A percentile compares a stretch with the other conserved stretches of the same genome.
These are phyloP conservation scores for Lineus longissimus DNA, from an alignment of 1,140 invertebrate species.

Conservation along the genomic window DNA sequence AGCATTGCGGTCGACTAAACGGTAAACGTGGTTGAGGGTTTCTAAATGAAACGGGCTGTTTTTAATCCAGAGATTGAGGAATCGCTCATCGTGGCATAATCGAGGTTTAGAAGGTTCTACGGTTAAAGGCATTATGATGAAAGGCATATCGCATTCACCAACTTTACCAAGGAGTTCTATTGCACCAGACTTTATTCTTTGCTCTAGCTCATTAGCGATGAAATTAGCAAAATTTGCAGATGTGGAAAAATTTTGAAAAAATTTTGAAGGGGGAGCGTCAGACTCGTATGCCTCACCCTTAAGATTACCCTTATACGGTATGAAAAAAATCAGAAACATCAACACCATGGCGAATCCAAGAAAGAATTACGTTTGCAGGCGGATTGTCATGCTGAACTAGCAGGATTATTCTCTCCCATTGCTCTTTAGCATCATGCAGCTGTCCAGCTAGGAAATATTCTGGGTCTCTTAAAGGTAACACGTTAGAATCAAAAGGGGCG, in stretches of 20 bases:
- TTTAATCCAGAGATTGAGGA: constrained; percentile 18
- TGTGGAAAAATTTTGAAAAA: too few species aligned
- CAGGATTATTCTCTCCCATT: background rate
- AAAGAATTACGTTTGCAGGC: background rate
- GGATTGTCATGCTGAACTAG: background rate
- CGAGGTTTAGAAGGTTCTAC: too few species aligned
- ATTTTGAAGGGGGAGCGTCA: too few species aligned
- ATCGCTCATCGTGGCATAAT: too few species aligned
- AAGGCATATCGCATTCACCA: too few species aligned
- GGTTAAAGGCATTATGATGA: too few species aligned
- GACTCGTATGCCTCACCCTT: too few species aligned
- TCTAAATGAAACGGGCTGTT: constrained; percentile 15
- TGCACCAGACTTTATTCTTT: too few species aligned
- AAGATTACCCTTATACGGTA: constrained; percentile 15
- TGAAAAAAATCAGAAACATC: constrained; percentile 14
- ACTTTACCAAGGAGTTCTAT: too few species aligned
- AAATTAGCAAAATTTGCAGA: too few species aligned
- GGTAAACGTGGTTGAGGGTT: constrained; percentile 14
- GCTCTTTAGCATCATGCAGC: background rate
- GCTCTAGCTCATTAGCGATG: too few species aligned
- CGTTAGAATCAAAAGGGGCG: background rate
- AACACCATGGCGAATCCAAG: constrained; percentile 13
- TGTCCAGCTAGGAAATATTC: constrained; percentile 15
- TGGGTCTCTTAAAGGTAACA: constrained; percentile 6
- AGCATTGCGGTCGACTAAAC: constrained; percentile 9